phyloP scores from a whole-genome alignment of 2,113 vertebrate species.

The Mellivora capensis region DNA sequence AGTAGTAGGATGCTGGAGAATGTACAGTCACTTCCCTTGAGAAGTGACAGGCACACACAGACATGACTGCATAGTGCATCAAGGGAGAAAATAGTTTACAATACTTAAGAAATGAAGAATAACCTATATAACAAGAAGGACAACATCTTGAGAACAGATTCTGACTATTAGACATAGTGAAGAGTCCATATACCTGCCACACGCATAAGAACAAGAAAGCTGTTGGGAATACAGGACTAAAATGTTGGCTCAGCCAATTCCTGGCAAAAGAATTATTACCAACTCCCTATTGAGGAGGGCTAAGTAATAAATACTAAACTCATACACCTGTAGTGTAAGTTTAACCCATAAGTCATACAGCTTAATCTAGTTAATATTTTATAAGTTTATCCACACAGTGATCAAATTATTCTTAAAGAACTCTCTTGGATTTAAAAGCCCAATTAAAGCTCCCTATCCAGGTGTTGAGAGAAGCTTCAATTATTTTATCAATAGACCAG shows the following conservation, averaged over 20 bases:
- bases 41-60: not conserved
- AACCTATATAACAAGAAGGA: not conserved
- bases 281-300: not conserved
- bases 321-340: not conserved
- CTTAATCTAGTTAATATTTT: constrained; percentile 28
- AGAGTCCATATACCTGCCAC: not conserved
- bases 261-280: not conserved
- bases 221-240: not conserved
- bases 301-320: constrained; percentile 42
- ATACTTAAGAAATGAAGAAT: not conserved
- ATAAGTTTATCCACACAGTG: not conserved
- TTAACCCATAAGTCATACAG: constrained; percentile 21
- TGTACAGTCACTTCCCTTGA: not conserved
- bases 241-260: not conserved
- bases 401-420: constrained; percentile 10
- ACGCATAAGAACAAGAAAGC: not conserved
- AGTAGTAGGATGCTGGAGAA: not conserved
- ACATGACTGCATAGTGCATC: not conserved
- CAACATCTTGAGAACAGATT: not conserved
- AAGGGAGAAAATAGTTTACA: not conserved
- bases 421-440: not conserved
- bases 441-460: not conserved
- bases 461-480: not conserved
- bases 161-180: not conserved
- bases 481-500: not conserved